These are phyloP conservation scores for Microplitis demolitor DNA, from an alignment of 1,140 invertebrate species.

Conservation along the genomic window DNA sequence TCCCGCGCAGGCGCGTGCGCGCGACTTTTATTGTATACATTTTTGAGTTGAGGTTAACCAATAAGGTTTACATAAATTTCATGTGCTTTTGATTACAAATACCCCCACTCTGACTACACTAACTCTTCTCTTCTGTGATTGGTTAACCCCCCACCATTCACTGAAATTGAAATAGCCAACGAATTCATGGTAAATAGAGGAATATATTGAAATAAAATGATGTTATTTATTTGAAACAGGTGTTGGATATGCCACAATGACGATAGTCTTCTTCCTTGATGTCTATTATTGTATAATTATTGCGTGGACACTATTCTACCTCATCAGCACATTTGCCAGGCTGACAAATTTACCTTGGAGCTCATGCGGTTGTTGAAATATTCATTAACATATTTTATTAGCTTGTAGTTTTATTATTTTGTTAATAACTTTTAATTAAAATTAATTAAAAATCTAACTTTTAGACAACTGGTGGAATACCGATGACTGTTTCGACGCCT, in stretches of 20 bases:
- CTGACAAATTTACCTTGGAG: conserved; percentile 65
- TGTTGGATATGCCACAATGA: conserved; percentile 73
- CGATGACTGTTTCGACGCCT: conserved; percentile 53
- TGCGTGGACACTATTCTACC: conserved; percentile 69
- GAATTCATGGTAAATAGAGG: no score
- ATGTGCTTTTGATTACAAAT: no score
- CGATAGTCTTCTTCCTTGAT: conserved; percentile 71
- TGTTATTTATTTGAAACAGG: conserved; percentile 57
- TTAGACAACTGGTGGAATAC: conserved; percentile 67
- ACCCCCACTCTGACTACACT: no score
- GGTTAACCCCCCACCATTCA: no score
- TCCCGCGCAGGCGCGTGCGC: no score
- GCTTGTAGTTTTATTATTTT: neutral
- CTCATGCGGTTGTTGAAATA: conserved; percentile 56
- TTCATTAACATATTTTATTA: neutral
- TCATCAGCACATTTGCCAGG: conserved; percentile 63
- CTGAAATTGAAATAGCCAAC: no score
- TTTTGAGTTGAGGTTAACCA: no score
- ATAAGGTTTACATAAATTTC: no score
- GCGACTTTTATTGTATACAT: no score
- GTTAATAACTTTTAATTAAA: neutral
- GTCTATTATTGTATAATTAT: conserved; percentile 72
- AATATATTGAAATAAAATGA: neutral
- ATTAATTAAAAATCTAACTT: neutral
- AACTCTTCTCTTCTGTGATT: neutral